Conservation (phyloP, 2,113 vertebrate genomes). For the Hydrochoerus hydrochaeris region DNA sequence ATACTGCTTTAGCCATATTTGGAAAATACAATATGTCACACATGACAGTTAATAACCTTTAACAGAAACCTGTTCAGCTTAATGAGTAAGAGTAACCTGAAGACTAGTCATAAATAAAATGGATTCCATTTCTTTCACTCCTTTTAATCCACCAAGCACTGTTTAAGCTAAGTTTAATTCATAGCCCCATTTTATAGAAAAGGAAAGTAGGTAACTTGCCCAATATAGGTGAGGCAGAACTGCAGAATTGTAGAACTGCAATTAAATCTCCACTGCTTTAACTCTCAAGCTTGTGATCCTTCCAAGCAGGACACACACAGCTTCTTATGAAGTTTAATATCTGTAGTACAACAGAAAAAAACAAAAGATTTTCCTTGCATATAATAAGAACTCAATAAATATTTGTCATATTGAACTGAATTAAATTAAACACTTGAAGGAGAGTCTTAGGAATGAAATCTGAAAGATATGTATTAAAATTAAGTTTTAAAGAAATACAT, state of each 20-base stretch:
- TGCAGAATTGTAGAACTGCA: neutral
- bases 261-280: constrained; percentile 1
- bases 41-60: constrained; percentile 45
- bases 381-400: constrained; percentile 48
- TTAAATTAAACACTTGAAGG: constrained; percentile 56
- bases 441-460: constrained; percentile 50
- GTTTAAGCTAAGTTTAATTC: constrained; percentile 36
- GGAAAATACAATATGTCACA: constrained; percentile 43
- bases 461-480: constrained; percentile 37
- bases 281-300: neutral
- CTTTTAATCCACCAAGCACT: constrained; percentile 6
- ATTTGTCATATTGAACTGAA: constrained; percentile 5
- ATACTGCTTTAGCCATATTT: constrained; percentile 29
- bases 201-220: neutral
- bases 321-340: neutral
- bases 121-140: constrained; percentile 44
- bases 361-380: neutral
- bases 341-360: constrained; percentile 28
- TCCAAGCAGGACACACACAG: neutral
- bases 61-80: constrained; percentile 36
- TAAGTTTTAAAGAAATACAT: constrained; percentile 50
- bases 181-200: constrained; percentile 12
- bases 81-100: constrained; percentile 32
- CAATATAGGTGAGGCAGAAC: neutral
- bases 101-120: constrained; percentile 42